phyloP scores from a whole-genome alignment of 1,140 invertebrate genomes.

The Odontomachus brunneus region DNA sequence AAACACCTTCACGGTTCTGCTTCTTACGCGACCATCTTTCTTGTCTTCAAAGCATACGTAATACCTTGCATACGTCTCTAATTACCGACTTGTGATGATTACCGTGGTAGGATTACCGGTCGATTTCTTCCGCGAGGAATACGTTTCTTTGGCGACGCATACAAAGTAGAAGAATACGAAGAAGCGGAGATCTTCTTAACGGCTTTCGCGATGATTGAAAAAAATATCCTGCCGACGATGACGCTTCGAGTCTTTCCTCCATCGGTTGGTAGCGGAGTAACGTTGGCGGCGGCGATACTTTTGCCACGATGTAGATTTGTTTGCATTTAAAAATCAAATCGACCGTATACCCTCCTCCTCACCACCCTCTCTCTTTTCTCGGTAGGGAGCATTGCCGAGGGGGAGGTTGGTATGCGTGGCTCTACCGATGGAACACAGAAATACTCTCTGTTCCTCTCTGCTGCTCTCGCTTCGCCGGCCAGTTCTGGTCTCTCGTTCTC shows the following conservation, averaged over 20 bases:
- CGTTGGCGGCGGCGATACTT: conserved; percentile 81
- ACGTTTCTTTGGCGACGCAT: too few relatives aligned
- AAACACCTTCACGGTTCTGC: not conserved
- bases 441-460: conserved; percentile 4
- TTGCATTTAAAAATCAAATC: conserved; percentile 86
- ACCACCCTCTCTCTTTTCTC: conserved; percentile 61
- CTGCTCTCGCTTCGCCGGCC: conserved; percentile 63
- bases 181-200: conserved; percentile 56
- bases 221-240: conserved; percentile 70
- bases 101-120: not conserved
- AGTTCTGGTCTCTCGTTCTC: conserved; percentile 9
- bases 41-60: not conserved
- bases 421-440: conserved; percentile 65
- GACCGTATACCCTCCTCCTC: conserved; percentile 62
- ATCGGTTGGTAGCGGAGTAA: conserved; percentile 63
- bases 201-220: conserved; percentile 80
- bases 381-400: conserved; percentile 58
- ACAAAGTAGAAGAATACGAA: conserved; percentile 37
- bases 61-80: not conserved
- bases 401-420: conserved; percentile 80
- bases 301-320: conserved; percentile 85
- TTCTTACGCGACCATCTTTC: not conserved
- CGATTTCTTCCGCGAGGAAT: conserved; percentile 24
- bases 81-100: conserved; percentile 18
- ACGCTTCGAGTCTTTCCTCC: conserved; percentile 43